Conservation (phyloP, 2,113 vertebrate species). For the Siniperca knerii region DNA sequence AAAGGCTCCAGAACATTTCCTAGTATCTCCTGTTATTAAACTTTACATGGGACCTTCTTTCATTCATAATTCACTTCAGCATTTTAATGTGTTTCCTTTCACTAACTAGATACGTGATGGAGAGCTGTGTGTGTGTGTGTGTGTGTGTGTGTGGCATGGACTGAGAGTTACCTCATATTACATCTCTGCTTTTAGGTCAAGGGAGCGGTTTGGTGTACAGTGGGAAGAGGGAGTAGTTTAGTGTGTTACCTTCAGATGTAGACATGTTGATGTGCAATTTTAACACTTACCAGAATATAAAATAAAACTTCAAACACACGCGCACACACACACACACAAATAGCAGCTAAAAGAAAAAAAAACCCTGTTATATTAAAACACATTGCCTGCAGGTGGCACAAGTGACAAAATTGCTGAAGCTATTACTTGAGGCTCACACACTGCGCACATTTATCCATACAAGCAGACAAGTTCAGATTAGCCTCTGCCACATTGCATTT, state of each 20-base stretch:
- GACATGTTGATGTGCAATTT: not conserved
- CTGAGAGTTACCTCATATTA: conserved; percentile 2
- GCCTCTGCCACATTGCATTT: not conserved
- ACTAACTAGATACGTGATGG: conserved; percentile 8
- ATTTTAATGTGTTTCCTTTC: conserved; percentile 36
- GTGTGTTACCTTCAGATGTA: conserved; percentile 12
- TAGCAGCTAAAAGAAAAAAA: not conserved
- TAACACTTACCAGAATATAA: not conserved
- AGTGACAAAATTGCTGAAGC: not conserved
- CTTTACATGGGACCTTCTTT: conserved; percentile 6
- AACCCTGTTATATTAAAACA: not conserved
- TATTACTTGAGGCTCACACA: not conserved
- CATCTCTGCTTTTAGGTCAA: conserved; percentile 34
- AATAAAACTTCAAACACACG: not conserved
- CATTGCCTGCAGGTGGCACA: not conserved
- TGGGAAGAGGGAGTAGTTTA: conserved; percentile 31
- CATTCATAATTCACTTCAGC: conserved; percentile 38
- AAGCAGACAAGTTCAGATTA: not conserved
- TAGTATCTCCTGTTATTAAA: conserved; percentile 11
- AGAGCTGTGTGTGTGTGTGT: conserved; percentile 19
- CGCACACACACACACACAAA: not conserved
- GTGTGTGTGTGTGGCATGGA: conserved; percentile 12
- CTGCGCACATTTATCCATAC: not conserved
- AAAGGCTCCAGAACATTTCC: conserved; percentile 15
- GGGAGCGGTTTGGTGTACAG: conserved; percentile 13